Percentiles rank a stretch among this genome's conserved stretches.
These are phyloP conservation scores for Clitarchus hookeri DNA, from an alignment of 2,888 invertebrate genomes.

Conservation along the genomic window DNA sequence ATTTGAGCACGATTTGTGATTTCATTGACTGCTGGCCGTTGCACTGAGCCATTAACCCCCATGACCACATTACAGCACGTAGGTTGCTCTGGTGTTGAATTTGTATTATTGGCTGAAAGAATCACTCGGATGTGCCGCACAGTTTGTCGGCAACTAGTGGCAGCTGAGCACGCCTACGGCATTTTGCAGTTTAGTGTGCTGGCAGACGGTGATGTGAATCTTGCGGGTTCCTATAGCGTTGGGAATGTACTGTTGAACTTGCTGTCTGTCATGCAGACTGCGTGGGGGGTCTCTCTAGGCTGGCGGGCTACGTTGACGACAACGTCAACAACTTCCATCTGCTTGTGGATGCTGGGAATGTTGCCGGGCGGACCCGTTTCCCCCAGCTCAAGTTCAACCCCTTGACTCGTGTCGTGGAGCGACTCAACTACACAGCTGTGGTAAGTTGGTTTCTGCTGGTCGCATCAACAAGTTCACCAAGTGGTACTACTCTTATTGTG, in stretches of 20 bases:
- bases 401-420: slow-evolving; percentile 15
- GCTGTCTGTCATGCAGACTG: slow-evolving; percentile 3
- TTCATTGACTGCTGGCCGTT: no score
- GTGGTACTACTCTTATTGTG: no score
- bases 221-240: background rate
- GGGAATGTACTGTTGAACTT: background rate
- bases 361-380: slow-evolving; percentile 19
- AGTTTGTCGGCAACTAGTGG: no score
- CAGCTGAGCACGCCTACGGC: background rate
- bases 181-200: background rate
- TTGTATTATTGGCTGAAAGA: no score
- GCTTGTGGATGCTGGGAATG: slow-evolving; percentile 29
- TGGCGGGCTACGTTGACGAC: background rate
- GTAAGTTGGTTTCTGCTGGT: background rate
- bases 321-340: background rate
- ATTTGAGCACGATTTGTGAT: no score
- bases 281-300: slow-evolving; percentile 27
- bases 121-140: no score
- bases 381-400: slow-evolving; percentile 23
- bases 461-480: background rate
- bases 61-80: no score
- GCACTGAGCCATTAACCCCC: no score
- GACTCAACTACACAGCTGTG: slow-evolving; percentile 20
- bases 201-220: background rate
- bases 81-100: no score